Conservation (phyloP, 2,113 vertebrate species). For the Apistogramma diplotaenia region DNA sequence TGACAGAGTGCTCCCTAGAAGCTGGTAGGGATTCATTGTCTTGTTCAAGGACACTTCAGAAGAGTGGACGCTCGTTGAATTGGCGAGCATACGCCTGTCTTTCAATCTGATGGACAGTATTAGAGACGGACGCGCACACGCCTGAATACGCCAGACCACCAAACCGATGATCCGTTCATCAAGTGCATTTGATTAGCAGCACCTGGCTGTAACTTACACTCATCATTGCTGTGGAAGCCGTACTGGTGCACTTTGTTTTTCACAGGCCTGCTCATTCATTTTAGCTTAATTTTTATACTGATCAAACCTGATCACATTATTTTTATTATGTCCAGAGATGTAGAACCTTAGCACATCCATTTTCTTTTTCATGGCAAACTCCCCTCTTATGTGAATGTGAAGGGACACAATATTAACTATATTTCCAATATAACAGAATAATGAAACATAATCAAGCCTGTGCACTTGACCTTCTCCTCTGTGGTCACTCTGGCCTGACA, state of each 20-base stretch:
- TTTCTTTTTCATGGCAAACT: background rate
- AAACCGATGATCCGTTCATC: background rate
- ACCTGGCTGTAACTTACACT: no score
- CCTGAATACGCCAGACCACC: background rate
- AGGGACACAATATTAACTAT: background rate
- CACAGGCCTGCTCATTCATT: background rate
- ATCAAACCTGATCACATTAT: background rate
- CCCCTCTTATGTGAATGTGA: background rate
- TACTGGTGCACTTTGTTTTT: no score
- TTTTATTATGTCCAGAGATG: background rate
- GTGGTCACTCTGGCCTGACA: slow-evolving; percentile 34
- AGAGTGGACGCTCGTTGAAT: background rate
- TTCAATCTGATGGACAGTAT: slow-evolving; percentile 6
- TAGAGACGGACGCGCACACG: no score
- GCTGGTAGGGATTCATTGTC: slow-evolving; percentile 20
- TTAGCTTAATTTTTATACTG: background rate
- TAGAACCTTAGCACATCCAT: background rate
- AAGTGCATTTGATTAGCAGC: background rate
- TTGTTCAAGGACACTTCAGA: slow-evolving; percentile 49
- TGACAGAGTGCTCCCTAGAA: background rate
- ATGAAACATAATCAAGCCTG: slow-evolving; percentile 42
- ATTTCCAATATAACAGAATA: background rate
- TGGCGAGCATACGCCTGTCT: background rate
- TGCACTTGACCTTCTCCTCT: slow-evolving; percentile 32
- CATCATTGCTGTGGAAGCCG: background rate